Evolutionary conservation across 1,140 invertebrate species (phyloP), one percentile per base, ranked within the genome.

Genomic region (Aphaenogaster rudis): DNA sequence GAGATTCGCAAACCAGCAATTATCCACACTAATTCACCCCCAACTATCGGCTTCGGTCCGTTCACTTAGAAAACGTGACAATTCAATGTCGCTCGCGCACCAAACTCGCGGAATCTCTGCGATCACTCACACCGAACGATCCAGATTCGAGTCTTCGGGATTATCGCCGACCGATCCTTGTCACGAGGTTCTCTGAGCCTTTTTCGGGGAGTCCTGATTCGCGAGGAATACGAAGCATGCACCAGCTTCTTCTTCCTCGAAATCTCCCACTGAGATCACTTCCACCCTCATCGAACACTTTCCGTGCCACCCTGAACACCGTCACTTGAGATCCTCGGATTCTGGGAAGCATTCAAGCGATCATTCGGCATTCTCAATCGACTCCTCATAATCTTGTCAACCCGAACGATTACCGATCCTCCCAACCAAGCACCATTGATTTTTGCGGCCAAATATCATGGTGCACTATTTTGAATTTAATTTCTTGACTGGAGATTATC

Each of bases 251-350:
- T 7, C n/a, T 33, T 50, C 36, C 28, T 82, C 17, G 42, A 84
- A 64, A 74, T 61, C n/a, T 48, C 33, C 69, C 80, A 76, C 88
- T 71, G 88, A 71, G 71, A 87, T 78, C 85, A 76, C 80, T 74
- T 84, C 84, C 59, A 77, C 39, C 86, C 17, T 66, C 33, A 52
- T 64, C 72, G 64, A 69, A 82, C 80, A 86, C 57, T 39, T 11
- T 11, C 11, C 17, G 39, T 48, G 64, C 64, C 72, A 78, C 86
- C 64, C 17, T 71, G 17, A 67, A 66, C 63, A 48, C 61, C 33
- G 81, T 69, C 71, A 86, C 88, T 78, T 64, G 80, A 74, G 63
- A 82, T 88, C 50, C 72, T 85, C 67, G 57, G 15, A 17, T 28
- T 76, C 21, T 36, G 52, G 9, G 13, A 28, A 67, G 42, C 59